phyloP scores from a whole-genome alignment of 2,797 vertebrate species.

The Moxostoma hubbsi region DNA sequence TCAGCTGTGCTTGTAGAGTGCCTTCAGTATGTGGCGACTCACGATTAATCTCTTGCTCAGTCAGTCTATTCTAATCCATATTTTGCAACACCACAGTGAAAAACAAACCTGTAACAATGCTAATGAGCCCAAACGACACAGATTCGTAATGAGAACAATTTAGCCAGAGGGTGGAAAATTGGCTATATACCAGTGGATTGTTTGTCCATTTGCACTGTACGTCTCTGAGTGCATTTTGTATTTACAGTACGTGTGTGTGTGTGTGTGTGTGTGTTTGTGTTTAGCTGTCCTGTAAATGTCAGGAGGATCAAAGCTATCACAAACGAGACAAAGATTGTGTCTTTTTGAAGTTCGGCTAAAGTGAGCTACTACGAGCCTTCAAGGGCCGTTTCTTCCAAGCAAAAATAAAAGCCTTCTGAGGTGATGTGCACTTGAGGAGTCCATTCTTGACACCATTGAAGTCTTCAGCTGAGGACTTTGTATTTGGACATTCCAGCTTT shows the following conservation, averaged over 20 bases:
- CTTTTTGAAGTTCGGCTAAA: slow-evolving; percentile 2
- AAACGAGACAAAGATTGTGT: background rate
- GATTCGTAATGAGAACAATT: too few species aligned
- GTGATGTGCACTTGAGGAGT: slow-evolving; percentile 5
- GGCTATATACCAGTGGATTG: too few species aligned
- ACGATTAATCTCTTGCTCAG: too few species aligned
- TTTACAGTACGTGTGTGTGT: too few species aligned
- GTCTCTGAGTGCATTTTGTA: background rate
- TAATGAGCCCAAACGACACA: too few species aligned
- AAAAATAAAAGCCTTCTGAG: slow-evolving; percentile 9
- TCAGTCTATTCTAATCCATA: too few species aligned
- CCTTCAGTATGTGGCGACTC: too few species aligned
- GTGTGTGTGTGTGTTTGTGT: background rate
- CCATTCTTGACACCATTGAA: background rate
- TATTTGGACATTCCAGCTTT: slow-evolving; percentile 7
- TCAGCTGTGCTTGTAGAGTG: too few species aligned
- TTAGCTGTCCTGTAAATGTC: background rate
- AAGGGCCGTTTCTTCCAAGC: background rate
- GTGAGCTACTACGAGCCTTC: background rate
- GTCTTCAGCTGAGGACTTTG: background rate
- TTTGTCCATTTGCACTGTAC: too few species aligned
- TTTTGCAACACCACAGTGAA: too few species aligned
- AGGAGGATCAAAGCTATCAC: background rate
- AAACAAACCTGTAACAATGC: too few species aligned
- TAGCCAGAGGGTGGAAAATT: too few species aligned